These are phyloP conservation scores for Delichon dasypus DNA, from an alignment of 2,797 vertebrate species.

Conservation along the genomic window DNA sequence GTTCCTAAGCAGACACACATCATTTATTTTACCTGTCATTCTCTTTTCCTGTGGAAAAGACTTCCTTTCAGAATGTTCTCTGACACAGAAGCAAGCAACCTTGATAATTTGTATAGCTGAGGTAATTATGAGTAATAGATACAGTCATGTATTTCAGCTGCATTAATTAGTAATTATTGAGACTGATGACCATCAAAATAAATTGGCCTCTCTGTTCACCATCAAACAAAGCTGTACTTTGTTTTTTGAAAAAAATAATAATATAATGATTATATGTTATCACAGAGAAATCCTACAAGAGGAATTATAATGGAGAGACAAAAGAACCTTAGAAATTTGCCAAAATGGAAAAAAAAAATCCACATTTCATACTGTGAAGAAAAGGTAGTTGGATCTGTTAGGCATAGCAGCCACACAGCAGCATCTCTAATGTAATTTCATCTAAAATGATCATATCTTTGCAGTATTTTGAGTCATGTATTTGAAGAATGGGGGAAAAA, in stretches of 20 bases:
- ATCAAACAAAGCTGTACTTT: not conserved
- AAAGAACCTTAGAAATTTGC: not conserved
- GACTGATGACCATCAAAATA: not conserved
- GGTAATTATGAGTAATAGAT: not conserved
- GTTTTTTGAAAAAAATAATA: not conserved
- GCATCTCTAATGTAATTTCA: not conserved
- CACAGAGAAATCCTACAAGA: not conserved
- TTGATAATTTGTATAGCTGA: not conserved
- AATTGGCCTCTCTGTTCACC: not conserved
- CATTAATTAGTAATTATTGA: conserved; percentile 39
- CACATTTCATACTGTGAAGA: not conserved
- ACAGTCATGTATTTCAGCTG: not conserved
- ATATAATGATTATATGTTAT: not conserved
- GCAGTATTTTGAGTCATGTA: not conserved
- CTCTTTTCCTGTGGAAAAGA: not conserved
- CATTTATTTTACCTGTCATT: conserved; percentile 37
- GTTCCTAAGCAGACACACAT: conserved; percentile 19
- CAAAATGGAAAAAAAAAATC: not conserved
- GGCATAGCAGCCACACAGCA: not conserved
- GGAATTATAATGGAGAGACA: not conserved
- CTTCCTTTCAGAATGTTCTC: conserved; percentile 21
- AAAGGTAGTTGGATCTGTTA: not conserved
- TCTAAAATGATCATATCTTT: not conserved
- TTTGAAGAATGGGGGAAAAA: not conserved
- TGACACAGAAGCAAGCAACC: not conserved